Evolutionary conservation across 1,140 invertebrate genomes (phyloP), one percentile per base, ranked within the genome.

Genomic region (Aculops lycopersici): DNA sequence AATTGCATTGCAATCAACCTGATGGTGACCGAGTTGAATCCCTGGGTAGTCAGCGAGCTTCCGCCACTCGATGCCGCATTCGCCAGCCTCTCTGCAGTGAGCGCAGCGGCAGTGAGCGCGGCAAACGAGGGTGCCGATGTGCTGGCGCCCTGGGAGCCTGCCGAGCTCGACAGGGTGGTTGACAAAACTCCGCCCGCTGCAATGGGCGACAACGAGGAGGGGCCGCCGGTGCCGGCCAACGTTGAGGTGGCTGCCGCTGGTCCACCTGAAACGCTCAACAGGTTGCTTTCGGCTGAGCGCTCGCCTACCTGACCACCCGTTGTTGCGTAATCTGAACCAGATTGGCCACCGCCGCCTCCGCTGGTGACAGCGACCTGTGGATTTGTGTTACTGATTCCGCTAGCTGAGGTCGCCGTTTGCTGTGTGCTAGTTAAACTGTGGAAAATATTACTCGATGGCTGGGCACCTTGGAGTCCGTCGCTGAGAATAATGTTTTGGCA

Each of bases 1-100:
- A 94, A 80, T 57, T 95, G 81, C 43, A 92, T 66, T 1, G 83
- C 79, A 40, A 92, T 75, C 17, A 95, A 61, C 43, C 81, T 66
- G 17, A 95, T 74, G 4, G 92, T 83, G 20, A 79, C 79, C n/a
- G 80, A 86, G 53, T 79, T 90, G 57, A 97, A 95, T 51, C 78
- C 71, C 41, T 72, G 66, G 20, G 84, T 83, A 18, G 42, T 31
- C n/a, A 31, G 8, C 8, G 24, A 31, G 24, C 8, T 8, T n/a
- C 8, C 8, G 8, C 8, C 8, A 8, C 8, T 8, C n/a, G n/a
- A 8, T 8, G 24, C 24, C n/a, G 24, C 24, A 8, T 8, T n/a
- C 24, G 24, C 24, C n/a, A n/a, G n/a, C n/a, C n/a, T n/a, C n/a
- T 8, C 24, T 8, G 8, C 8, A 8, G 24, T 31, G n/a, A n/a